Conservation (phyloP, 2,113 vertebrate species). For the Ceyx margarethae region DNA sequence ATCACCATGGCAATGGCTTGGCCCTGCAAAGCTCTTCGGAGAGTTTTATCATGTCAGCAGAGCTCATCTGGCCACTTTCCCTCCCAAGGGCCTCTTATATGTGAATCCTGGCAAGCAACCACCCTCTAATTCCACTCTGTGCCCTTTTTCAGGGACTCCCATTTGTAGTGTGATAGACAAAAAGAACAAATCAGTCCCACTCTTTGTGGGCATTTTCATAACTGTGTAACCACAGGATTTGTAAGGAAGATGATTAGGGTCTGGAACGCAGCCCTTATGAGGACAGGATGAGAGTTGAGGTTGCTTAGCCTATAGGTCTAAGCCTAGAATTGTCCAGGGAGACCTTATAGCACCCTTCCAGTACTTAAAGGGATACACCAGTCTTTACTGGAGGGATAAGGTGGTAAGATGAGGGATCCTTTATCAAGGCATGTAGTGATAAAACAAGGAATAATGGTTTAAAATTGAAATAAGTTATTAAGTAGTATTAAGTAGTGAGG, state of each 20-base stretch:
- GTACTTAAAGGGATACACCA: background rate
- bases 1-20: background rate
- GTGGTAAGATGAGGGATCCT: no score
- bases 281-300: background rate
- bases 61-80: no score
- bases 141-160: background rate
- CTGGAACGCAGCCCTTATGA: background rate
- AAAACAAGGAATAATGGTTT: background rate
- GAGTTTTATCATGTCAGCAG: background rate
- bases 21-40: background rate
- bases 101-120: background rate
- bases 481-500: background rate
- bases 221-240: background rate
- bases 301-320: background rate
- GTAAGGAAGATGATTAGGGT: background rate
- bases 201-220: background rate
- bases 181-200: background rate
- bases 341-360: background rate
- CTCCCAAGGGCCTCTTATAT: background rate
- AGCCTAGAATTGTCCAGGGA: background rate
- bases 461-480: background rate
- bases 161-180: background rate
- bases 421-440: background rate
- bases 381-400: no score
- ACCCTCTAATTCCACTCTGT: background rate